Evolutionary conservation across 1,140 invertebrate genomes (phyloP).

Genomic region (Atta cephalotes): DNA sequence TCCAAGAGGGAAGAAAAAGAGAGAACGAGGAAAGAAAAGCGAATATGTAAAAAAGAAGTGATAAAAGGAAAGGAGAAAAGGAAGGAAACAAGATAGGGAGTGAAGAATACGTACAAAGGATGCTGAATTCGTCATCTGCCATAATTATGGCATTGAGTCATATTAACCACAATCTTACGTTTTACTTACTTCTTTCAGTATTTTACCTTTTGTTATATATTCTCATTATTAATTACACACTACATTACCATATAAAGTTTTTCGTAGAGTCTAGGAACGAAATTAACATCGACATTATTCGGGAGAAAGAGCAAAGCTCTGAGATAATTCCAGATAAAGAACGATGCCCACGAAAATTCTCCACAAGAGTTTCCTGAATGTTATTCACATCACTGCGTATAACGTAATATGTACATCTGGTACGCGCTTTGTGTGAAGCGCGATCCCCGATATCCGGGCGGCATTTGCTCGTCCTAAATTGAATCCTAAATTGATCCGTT

Average conservation of each 20-base stretch:
- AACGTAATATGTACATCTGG: background rate
- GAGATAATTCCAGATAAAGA: background rate
- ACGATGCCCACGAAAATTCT: background rate
- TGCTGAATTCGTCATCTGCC: slow-evolving; percentile 16
- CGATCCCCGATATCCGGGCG: slow-evolving; percentile 17
- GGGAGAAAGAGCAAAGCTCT: background rate
- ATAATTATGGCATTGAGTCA: slow-evolving; percentile 18
- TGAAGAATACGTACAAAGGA: background rate
- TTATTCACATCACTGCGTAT: slow-evolving; percentile 20
- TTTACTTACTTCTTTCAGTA: background rate
- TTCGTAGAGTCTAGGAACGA: background rate
- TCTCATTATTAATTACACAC: background rate
- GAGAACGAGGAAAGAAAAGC: slow-evolving; percentile 5
- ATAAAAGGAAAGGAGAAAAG: slow-evolving; percentile 8
- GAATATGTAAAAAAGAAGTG: slow-evolving; percentile 28
- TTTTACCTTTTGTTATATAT: background rate
- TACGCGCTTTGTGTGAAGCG: slow-evolving; percentile 1
- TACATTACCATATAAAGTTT: background rate
- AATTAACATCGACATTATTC: background rate
- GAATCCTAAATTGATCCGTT: slow-evolving; percentile 40
- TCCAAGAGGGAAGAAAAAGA: slow-evolving; percentile 24
- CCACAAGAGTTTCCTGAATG: background rate
- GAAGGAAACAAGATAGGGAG: background rate
- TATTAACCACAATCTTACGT: background rate
- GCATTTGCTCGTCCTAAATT: slow-evolving; percentile 41